Evolutionary conservation across 2,797 vertebrate species (phyloP).

Genomic region (Nannoperca obscura): DNA sequence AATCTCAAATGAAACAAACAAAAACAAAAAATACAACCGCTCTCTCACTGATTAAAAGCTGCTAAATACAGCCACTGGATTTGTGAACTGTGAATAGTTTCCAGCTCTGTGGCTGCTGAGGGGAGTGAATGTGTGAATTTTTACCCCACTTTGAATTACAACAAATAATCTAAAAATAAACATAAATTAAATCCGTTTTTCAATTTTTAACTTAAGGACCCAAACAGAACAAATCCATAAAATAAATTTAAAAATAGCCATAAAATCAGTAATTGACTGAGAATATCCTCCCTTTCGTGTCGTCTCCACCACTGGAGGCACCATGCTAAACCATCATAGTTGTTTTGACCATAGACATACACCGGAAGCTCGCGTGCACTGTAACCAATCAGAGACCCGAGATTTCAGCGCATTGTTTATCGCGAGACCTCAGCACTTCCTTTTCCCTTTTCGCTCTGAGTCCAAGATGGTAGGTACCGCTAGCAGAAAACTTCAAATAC

Average conservation of each 20-base stretch:
- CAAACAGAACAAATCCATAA: not conserved
- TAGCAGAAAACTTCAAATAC: constrained; percentile 33
- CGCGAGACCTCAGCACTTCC: constrained; percentile 83
- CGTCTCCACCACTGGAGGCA: constrained; percentile 50
- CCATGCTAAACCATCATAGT: not conserved
- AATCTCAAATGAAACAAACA: not conserved
- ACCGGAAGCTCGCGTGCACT: constrained; percentile 40
- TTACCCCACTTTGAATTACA: not conserved
- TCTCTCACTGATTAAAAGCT: not conserved
- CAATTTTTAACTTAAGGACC: not conserved
- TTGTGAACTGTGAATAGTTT: not conserved
- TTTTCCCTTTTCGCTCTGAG: constrained; percentile 87
- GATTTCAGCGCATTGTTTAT: constrained; percentile 76
- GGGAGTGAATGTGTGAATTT: not conserved
- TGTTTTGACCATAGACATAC: not conserved
- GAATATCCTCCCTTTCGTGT: too few relatives aligned
- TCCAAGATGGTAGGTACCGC: constrained; percentile 88
- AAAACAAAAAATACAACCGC: not conserved
- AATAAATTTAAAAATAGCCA: not conserved
- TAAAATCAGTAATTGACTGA: not conserved
- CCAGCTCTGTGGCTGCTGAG: not conserved
- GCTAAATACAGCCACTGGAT: not conserved
- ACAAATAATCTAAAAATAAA: not conserved
- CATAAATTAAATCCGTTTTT: not conserved
- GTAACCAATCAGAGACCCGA: constrained; percentile 77